phyloP scores from a whole-genome alignment of 2,797 vertebrate genomes.

The Cynopterus sphinx region DNA sequence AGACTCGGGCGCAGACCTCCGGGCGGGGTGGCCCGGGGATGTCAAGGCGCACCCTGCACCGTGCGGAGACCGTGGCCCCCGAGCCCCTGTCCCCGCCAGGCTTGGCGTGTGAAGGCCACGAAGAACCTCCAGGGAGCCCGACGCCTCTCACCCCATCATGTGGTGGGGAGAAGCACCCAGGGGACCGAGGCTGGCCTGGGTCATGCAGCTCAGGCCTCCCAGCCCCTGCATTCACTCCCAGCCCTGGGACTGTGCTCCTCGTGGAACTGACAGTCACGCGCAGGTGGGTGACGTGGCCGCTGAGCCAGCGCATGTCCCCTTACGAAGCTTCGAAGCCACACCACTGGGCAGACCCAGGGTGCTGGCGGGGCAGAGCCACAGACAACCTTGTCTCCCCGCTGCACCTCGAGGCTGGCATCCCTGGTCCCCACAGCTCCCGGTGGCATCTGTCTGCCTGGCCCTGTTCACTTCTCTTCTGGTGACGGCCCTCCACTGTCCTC shows the following conservation, averaged over 20 bases:
- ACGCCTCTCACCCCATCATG: accelerated
- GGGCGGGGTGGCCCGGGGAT: not conserved
- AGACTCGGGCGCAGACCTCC: too few species aligned
- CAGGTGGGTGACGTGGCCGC: not conserved
- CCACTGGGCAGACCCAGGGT: too few species aligned
- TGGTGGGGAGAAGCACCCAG: not conserved
- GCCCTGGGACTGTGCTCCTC: not conserved
- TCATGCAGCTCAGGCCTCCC: accelerated
- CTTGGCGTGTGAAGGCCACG: not conserved
- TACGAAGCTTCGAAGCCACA: too few species aligned
- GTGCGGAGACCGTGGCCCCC: not conserved
- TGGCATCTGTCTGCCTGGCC: not conserved
- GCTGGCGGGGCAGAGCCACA: too few species aligned
- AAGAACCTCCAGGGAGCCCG: not conserved
- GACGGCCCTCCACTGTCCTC: not conserved
- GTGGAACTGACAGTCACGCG: accelerated
- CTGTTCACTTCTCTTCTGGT: not conserved
- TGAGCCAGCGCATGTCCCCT: not conserved
- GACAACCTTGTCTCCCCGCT: not conserved
- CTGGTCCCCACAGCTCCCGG: not conserved
- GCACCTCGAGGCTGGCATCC: not conserved
- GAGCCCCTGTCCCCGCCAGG: not conserved
- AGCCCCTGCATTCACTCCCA: accelerated
- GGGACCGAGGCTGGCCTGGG: not conserved
- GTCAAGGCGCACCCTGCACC: too few species aligned